A percentile compares a stretch with the other conserved stretches of the same genome.
These are phyloP conservation scores for Poeciliopsis paucimaculata DNA, from an alignment of 2,797 vertebrate species.

Conservation along the genomic window DNA sequence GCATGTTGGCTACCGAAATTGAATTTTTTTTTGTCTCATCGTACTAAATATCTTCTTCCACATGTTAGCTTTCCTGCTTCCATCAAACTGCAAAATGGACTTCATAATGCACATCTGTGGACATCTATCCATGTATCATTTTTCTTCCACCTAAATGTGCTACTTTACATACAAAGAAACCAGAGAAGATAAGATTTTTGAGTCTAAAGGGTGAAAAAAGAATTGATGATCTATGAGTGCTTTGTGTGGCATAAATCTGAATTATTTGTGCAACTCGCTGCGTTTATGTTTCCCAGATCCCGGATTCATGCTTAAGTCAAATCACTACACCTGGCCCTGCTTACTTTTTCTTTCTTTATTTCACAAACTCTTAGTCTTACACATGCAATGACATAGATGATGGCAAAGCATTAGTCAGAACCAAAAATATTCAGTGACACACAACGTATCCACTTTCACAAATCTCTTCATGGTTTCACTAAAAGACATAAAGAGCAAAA, in stretches of 20 bases:
- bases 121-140: background rate
- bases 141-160: background rate
- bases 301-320: background rate
- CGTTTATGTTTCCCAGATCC: background rate
- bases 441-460: background rate
- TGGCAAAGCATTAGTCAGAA: constrained; percentile 88
- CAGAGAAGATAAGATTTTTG: background rate
- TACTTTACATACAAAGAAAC: background rate
- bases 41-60: background rate
- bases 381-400: constrained; percentile 73
- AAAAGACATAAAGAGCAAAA: background rate
- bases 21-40: background rate
- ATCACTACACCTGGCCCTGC: background rate
- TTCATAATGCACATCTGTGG: background rate
- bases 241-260: background rate
- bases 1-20: background rate
- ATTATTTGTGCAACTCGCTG: background rate
- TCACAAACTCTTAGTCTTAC: constrained; percentile 5
- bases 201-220: background rate
- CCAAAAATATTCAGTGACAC: constrained; percentile 72
- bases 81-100: background rate
- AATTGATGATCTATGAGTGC: background rate
- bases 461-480: background rate
- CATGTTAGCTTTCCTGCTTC: background rate
- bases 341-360: constrained; percentile 42